Conservation (phyloP, 1,140 invertebrate species). For the Hycleus phaleratus region DNA sequence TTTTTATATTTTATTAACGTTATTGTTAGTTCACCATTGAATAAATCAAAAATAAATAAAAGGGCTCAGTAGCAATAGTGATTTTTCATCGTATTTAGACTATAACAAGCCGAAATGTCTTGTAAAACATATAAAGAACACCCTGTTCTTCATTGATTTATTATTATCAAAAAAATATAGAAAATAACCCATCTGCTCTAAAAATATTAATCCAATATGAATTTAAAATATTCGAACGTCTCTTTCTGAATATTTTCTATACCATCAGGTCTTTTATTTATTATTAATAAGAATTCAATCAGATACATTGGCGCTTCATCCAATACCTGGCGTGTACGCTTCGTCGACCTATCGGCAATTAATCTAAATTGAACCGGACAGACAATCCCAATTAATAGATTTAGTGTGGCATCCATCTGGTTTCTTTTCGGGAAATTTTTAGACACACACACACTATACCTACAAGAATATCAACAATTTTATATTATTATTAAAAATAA, state of each 20-base stretch:
- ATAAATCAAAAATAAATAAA: background rate
- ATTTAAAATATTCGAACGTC: too few species aligned
- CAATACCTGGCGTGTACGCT: slow-evolving; percentile 5
- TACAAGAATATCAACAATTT: slow-evolving; percentile 13
- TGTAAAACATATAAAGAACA: too few species aligned
- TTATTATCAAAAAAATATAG: too few species aligned
- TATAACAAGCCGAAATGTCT: too few species aligned
- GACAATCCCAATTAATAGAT: slow-evolving; percentile 32
- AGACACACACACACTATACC: background rate
- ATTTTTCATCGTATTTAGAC: too few species aligned
- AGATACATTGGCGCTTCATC: background rate
- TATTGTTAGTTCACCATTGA: slow-evolving; percentile 7
- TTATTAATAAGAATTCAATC: too few species aligned
- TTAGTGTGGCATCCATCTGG: slow-evolving; percentile 12
- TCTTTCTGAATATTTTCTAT: too few species aligned
- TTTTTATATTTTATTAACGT: slow-evolving; percentile 5
- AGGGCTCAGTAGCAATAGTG: too few species aligned
- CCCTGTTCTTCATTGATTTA: too few species aligned
- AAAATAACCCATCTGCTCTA: too few species aligned
- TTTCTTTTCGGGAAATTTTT: background rate
- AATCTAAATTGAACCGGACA: slow-evolving; percentile 34
- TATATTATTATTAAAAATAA: background rate
- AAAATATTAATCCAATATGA: too few species aligned
- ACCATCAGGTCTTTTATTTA: too few species aligned
- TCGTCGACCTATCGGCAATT: slow-evolving; percentile 29